phyloP scores from a whole-genome alignment of 2,797 vertebrate species.

The Gymnocypris eckloni region DNA sequence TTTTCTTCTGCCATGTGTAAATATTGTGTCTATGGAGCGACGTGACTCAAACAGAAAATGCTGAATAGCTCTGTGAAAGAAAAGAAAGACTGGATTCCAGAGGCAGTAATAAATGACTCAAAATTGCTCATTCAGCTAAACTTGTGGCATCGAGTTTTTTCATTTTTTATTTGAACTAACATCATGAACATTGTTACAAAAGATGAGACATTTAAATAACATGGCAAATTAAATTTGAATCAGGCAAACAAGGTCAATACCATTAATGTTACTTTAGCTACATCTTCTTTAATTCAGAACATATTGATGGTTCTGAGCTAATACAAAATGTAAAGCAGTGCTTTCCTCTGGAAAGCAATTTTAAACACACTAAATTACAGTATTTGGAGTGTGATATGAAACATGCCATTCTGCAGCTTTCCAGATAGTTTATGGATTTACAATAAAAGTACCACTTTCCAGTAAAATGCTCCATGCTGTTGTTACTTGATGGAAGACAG shows the following conservation, averaged over 20 bases:
- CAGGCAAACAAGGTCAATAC: conserved; percentile 74
- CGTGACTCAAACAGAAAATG: conserved; percentile 43
- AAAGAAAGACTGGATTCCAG: conserved; percentile 16
- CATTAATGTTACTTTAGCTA: conserved; percentile 61
- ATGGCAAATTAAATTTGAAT: conserved; percentile 71
- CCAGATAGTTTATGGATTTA: conserved; percentile 66
- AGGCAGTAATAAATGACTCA: conserved; percentile 16
- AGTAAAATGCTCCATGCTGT: conserved; percentile 64
- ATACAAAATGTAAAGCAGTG: conserved; percentile 47
- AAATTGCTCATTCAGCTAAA: conserved; percentile 20
- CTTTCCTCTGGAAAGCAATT: conserved; percentile 69
- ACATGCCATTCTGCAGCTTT: conserved; percentile 68
- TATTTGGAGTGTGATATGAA: conserved; percentile 71
- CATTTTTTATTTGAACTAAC: conserved; percentile 62
- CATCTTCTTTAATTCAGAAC: conserved; percentile 68
- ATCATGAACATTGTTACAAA: conserved; percentile 74
- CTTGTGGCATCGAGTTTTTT: conserved; percentile 70
- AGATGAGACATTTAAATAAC: conserved; percentile 74
- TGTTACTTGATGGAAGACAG: conserved; percentile 64
- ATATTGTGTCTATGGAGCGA: conserved; percentile 47
- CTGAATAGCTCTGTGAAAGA: conserved; percentile 51
- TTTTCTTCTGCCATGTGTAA: conserved; percentile 57
- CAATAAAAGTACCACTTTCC: conserved; percentile 55
- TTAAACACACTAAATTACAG: conserved; percentile 69
- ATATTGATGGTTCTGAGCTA: conserved; percentile 57